These are phyloP conservation scores for Belgica antarctica DNA, from an alignment of 2,888 invertebrate species.

Conservation along the genomic window DNA sequence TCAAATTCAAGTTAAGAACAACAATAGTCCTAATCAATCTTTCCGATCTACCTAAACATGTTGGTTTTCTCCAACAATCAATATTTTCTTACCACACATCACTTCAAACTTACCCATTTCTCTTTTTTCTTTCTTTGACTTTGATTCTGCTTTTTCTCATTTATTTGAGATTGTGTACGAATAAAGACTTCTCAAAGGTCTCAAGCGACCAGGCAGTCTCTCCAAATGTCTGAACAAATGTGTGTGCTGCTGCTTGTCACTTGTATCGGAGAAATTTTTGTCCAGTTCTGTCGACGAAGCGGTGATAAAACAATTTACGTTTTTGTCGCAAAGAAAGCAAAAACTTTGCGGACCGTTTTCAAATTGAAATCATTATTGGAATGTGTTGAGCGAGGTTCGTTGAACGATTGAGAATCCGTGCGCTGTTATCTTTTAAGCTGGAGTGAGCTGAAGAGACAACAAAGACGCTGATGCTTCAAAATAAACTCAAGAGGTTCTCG, in stretches of 20 bases:
- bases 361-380: conserved; percentile 17
- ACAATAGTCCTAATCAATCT: too few species aligned
- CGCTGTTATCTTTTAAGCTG: not conserved
- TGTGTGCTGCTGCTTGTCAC: not conserved
- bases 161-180: not conserved
- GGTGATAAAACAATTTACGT: not conserved
- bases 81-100: too few species aligned
- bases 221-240: not conserved
- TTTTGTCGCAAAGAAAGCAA: conserved; percentile 21
- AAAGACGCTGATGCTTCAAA: not conserved
- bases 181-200: not conserved
- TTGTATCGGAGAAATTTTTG: not conserved
- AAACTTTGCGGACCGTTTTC: not conserved
- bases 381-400: not conserved
- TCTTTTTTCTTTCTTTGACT: not conserved
- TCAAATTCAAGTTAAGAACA: too few species aligned
- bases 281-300: too few species aligned
- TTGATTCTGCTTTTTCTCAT: not conserved
- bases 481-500: not conserved
- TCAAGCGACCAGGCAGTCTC: too few species aligned
- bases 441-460: not conserved
- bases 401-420: not conserved
- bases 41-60: too few species aligned
- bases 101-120: too few species aligned
- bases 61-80: too few species aligned